phyloP scores from a whole-genome alignment of 2,113 vertebrate genomes.

The Ictalurus punctatus region DNA sequence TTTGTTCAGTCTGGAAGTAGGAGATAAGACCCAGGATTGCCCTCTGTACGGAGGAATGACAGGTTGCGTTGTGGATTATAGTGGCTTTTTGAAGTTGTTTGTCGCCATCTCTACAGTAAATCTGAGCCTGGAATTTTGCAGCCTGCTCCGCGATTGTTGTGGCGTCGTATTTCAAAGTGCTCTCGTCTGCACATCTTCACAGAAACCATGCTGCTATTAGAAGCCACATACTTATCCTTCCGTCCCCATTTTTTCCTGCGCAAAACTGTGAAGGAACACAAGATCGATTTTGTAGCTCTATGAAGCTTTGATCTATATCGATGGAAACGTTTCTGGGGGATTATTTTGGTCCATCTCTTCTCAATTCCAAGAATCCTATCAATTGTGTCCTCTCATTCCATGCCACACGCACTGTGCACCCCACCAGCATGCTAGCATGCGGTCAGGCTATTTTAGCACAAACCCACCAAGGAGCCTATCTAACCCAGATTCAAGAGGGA shows the following conservation, averaged over 20 bases:
- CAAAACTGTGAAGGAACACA: neutral
- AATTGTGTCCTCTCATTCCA: slow-evolving; percentile 23
- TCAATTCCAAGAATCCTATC: neutral
- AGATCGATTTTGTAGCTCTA: neutral
- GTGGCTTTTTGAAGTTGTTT: neutral
- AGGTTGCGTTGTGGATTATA: neutral
- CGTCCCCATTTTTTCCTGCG: neutral
- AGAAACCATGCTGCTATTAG: neutral
- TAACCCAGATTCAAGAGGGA: slow-evolving; percentile 69
- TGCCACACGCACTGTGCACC: slow-evolving; percentile 44
- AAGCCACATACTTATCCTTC: neutral
- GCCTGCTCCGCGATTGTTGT: neutral
- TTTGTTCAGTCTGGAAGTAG: slow-evolving; percentile 11
- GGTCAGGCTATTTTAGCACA: slow-evolving; percentile 71
- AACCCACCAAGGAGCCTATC: slow-evolving; percentile 64
- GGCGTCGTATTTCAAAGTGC: neutral
- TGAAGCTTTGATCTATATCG: neutral
- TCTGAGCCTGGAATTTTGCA: neutral
- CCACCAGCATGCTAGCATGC: slow-evolving; percentile 55
- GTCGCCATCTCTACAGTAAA: neutral
- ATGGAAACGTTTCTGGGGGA: neutral
- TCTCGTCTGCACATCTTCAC: neutral
- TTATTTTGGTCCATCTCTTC: slow-evolving; percentile 4
- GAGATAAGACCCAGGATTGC: neutral
- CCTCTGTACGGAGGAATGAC: neutral